Percentiles rank a stretch among this genome's conserved stretches.
Evolutionary conservation across 2,888 invertebrate species (phyloP).

Genomic region (Galerucella nymphaeae): DNA sequence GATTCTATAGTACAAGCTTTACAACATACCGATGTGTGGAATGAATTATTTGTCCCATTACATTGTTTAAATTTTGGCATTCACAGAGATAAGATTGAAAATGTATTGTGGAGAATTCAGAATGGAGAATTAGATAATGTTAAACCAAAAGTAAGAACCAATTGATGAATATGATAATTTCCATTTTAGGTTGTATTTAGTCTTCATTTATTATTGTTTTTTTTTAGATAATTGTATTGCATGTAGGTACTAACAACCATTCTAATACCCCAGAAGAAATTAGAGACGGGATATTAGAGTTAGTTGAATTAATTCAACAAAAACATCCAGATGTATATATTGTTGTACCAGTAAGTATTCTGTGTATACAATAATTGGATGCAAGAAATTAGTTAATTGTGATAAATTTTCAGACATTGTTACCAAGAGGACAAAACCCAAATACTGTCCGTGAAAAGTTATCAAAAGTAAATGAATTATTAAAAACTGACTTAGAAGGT

Average conservation of each 20-base stretch:
- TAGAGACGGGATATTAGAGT: slow-evolving; percentile 82
- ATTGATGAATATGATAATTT: neutral
- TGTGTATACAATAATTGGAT: neutral
- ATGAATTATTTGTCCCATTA: slow-evolving; percentile 89
- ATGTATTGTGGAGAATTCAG: slow-evolving; percentile 89
- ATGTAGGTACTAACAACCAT: slow-evolving; percentile 91
- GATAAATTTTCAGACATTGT: slow-evolving; percentile 76
- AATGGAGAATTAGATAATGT: slow-evolving; percentile 92
- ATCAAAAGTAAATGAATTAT: slow-evolving; percentile 76
- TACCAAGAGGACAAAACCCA: slow-evolving; percentile 88
- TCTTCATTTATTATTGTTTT: slow-evolving; percentile 35
- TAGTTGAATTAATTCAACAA: slow-evolving; percentile 78
- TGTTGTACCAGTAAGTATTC: slow-evolving; percentile 83
- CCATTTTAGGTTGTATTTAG: slow-evolving; percentile 13
- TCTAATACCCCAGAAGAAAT: slow-evolving; percentile 83
- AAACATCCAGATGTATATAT: slow-evolving; percentile 85
- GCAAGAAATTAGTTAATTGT: slow-evolving; percentile 6
- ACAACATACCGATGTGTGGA: slow-evolving; percentile 88
- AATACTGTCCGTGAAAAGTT: slow-evolving; percentile 85
- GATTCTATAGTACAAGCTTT: slow-evolving; percentile 88
- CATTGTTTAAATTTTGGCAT: slow-evolving; percentile 94
- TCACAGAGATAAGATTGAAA: slow-evolving; percentile 86
- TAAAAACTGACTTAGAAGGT: slow-evolving; percentile 72
- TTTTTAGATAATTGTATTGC: slow-evolving; percentile 82
- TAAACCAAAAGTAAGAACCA: slow-evolving; percentile 80